Evolutionary conservation across 2,888 invertebrate species (phyloP).

Genomic region (Nomada lathburiana): DNA sequence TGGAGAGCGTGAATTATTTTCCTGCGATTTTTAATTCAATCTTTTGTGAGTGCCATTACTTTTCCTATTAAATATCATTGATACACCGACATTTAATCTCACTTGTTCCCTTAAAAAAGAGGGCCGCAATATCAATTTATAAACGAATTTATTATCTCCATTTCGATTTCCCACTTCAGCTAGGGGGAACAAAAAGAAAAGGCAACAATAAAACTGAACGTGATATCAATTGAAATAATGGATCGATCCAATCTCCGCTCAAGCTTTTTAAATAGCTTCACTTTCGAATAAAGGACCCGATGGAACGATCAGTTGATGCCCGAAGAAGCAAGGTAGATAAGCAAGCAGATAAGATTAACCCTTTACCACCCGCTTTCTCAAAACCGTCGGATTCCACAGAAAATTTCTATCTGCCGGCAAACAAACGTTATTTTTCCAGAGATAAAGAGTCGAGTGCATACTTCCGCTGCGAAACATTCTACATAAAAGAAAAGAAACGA

Average conservation of each 20-base stretch:
- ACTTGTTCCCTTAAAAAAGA: too few species aligned
- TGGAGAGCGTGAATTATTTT: too few species aligned
- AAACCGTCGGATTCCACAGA: constrained; percentile 12
- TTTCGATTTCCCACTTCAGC: neutral
- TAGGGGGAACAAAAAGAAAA: neutral
- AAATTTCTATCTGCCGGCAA: constrained; percentile 5
- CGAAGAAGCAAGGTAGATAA: constrained; percentile 15
- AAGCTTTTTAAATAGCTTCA: too few species aligned
- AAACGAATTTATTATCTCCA: too few species aligned
- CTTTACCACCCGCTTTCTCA: neutral
- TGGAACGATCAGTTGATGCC: too few species aligned
- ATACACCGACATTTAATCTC: too few species aligned
- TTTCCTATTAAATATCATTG: too few species aligned
- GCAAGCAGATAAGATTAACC: constrained; percentile 24
- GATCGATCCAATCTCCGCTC: constrained; percentile 11
- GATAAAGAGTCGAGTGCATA: constrained; percentile 17
- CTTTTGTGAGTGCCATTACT: too few species aligned
- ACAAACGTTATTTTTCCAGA: neutral
- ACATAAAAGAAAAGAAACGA: too few species aligned
- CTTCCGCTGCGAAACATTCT: too few species aligned
- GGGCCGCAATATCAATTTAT: too few species aligned
- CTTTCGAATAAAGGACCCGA: neutral
- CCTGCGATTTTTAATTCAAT: too few species aligned
- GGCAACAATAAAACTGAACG: neutral
- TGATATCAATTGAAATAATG: neutral